Base-by-base conservation (phyloP, 64 coral and sea anemone genomes). In the Porites australiensis region DNA sequence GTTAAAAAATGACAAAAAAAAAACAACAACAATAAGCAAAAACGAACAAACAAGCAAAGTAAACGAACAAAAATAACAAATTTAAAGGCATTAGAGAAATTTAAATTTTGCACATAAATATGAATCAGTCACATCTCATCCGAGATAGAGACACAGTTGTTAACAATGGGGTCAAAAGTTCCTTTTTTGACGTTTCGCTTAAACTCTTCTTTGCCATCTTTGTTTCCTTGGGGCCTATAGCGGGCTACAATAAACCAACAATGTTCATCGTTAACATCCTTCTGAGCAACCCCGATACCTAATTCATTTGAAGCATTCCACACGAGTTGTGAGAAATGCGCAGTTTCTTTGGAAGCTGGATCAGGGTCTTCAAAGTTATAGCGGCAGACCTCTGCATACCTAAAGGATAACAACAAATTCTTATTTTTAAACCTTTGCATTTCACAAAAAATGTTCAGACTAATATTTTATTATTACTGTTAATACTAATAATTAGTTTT, bases 281-380 rank as follows among this genome's bases (percentile, higher is more conserved):
- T 83, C 64, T 77, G 77, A 58, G 96, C 93, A 13, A 67, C 79
- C 20, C 96, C 96, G 44, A 95, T 77, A n/a, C 96, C 96, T 44
- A 98, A 59, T 74, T 98, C 89, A 18, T 74, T 88, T 53, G 93
- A 86, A 49, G 66, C 86, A 72, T 92, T 92, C 93, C 96, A 98
- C 55, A 89, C 93, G 65, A 98, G 86, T 82, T 98, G 96, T 0
- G 93, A 92, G 51, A 98, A 98, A 79, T 95, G 93, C 2, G 75
- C 92, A 4, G 89, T 91, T 16, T 22, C 84, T 72, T 69, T 86
- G 3, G 72, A 19, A 13, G 8, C 60, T 54, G 63, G 82, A 22
- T 45, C 89, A 68, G 63, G 82, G 75, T 27, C 68, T 37, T 64
- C 71, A 79, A 92, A 88, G 2, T 87, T 87, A 70, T 98, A 94